phyloP scores from a whole-genome alignment of 2,888 invertebrate species.

The Metopia argyrocephala region DNA sequence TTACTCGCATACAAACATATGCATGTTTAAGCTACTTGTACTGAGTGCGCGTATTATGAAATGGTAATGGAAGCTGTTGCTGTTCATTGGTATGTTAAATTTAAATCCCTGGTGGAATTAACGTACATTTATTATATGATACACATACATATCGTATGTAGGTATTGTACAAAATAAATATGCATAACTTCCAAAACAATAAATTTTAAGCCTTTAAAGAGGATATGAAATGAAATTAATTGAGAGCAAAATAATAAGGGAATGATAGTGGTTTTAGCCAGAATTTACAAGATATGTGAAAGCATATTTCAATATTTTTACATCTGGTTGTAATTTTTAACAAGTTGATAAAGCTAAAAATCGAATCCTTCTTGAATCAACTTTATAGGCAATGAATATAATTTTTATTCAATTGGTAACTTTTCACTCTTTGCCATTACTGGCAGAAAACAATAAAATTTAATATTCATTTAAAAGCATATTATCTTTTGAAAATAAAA shows the following conservation, averaged over 20 bases:
- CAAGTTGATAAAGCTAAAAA: too few relatives aligned
- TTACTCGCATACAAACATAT: too few relatives aligned
- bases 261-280: background rate
- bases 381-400: too few relatives aligned
- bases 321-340: too few relatives aligned
- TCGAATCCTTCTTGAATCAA: too few relatives aligned
- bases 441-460: background rate
- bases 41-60: too few relatives aligned
- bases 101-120: conserved; percentile 42
- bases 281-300: background rate
- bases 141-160: background rate
- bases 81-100: conserved; percentile 40
- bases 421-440: background rate
- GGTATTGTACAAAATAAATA: background rate
- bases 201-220: conserved; percentile 10
- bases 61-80: conserved; percentile 8
- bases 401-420: background rate
- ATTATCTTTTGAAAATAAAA: background rate
- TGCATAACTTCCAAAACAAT: conserved; percentile 17
- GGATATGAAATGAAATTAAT: conserved; percentile 8
- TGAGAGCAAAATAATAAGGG: background rate
- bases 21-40: too few relatives aligned
- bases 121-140: conserved; percentile 15
- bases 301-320: too few relatives aligned
- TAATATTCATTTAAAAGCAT: background rate